Base-by-base conservation (phyloP, 2,113 vertebrate genomes). In the Podarcis muralis region DNA sequence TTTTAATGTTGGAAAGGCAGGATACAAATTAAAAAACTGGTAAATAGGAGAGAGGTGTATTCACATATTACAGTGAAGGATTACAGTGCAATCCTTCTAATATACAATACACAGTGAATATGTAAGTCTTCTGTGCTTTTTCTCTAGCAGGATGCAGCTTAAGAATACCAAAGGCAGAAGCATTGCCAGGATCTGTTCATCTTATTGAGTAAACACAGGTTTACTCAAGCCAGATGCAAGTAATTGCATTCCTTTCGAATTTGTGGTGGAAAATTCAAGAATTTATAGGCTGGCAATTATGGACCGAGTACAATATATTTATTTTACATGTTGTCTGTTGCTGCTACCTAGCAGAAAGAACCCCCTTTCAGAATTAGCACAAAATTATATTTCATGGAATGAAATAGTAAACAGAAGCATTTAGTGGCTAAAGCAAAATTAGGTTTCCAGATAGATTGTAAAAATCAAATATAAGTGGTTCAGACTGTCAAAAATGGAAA, bases 141-240 rank as follows among this genome's bases (percentile, higher is more conserved):
- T 43, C 25, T 40, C 40, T 78, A 48, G 22, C 13, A 78, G 76
- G 40, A 25, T 48, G 37, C 40, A 78, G 37, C 76, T 48, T 94
- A 91, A 95, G 89, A 91, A 94, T 91, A 40, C 1, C 92, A 87
- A 94, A 94, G 87, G 89, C 87, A 91, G 77, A 89, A 0, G 8
- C 72, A 84, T 83, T 94, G 92, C 92, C 93, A 93, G 93, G 89
- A 91, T 93, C 93, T 69, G 92, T 88, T 92, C 37, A 48, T 37
- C 30, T 23, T 72, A 86, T 83, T 94, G 93, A 90, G 94, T 94
- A 94, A 95, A 94, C 93, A 95, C 91, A 96, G 95, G 94, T 94
- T 90, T 92, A 97, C 91, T 88, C 85, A 93, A 95, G 94, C 7
- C 87, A 79, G 89, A 93, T 5, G 74, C 87, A 95, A 95, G 15